phyloP scores from a whole-genome alignment of 2,888 invertebrate species.

The Andrena camellia region DNA sequence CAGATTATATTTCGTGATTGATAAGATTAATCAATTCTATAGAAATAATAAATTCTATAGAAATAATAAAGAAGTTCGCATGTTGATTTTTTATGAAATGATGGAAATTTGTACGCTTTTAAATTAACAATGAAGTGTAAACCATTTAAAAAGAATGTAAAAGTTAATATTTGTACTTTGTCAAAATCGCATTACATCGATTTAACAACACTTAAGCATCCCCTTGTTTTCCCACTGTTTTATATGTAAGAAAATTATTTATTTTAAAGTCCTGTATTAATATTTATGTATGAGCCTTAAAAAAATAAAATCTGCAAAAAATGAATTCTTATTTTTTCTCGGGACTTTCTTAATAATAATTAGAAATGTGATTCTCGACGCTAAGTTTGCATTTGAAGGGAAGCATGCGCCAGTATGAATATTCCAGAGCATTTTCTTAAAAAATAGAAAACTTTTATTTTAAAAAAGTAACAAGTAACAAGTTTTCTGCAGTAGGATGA shows the following conservation, averaged over 20 bases:
- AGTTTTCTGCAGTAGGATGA: constrained; percentile 61
- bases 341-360: too few species aligned
- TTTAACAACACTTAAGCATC: not conserved
- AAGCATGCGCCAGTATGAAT: not conserved
- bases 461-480: constrained; percentile 81
- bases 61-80: not conserved
- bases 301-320: too few species aligned
- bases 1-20: constrained; percentile 85
- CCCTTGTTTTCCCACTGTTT: not conserved
- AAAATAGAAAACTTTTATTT: constrained; percentile 81
- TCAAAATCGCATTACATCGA: not conserved
- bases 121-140: not conserved
- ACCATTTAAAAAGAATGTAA: not conserved
- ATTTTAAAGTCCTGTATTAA: not conserved
- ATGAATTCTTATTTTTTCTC: too few species aligned
- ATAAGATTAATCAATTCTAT: not conserved
- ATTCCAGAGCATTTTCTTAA: constrained; percentile 45
- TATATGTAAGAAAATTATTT: not conserved
- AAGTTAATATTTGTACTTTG: not conserved
- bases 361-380: not conserved
- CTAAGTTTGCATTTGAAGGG: not conserved
- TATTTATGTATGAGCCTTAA: too few species aligned
- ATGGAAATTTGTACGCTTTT: not conserved
- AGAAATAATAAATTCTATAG: not conserved
- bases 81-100: not conserved